Percentiles rank a stretch among this genome's conserved stretches.
Conservation (phyloP, 1,140 invertebrate genomes). For the Gonatopus flavifemur region DNA sequence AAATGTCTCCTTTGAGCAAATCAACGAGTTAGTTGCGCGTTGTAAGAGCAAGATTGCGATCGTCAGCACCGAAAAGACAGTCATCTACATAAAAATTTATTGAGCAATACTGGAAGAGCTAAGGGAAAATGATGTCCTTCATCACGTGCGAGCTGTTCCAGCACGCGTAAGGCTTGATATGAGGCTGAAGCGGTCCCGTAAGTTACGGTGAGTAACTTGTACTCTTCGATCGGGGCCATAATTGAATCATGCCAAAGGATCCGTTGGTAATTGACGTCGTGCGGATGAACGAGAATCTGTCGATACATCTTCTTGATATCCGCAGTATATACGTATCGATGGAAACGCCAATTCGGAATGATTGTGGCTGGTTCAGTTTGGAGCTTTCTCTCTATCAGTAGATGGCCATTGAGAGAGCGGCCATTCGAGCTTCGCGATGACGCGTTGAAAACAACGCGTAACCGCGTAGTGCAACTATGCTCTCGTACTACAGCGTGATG, state of each 20-base stretch:
- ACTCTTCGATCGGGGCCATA: background rate
- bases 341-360: too few relatives aligned
- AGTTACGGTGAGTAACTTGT: background rate
- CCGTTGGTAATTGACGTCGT: background rate
- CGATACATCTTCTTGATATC: too few relatives aligned
- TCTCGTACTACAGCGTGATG: too few relatives aligned
- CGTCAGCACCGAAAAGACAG: background rate
- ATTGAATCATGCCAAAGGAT: background rate
- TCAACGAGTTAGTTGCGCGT: background rate
- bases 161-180: background rate
- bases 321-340: too few relatives aligned
- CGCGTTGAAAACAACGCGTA: too few relatives aligned
- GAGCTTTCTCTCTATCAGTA: too few relatives aligned
- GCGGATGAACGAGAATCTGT: too few relatives aligned
- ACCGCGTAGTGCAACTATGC: too few relatives aligned
- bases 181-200: background rate
- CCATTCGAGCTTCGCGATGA: too few relatives aligned
- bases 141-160: background rate
- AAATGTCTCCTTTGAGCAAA: background rate
- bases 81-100: background rate
- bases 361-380: too few relatives aligned
- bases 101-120: background rate
- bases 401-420: too few relatives aligned
- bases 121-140: background rate
- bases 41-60: background rate